Evolutionary conservation across 1,140 invertebrate species (phyloP).

Genomic region (Danaus melanippus): DNA sequence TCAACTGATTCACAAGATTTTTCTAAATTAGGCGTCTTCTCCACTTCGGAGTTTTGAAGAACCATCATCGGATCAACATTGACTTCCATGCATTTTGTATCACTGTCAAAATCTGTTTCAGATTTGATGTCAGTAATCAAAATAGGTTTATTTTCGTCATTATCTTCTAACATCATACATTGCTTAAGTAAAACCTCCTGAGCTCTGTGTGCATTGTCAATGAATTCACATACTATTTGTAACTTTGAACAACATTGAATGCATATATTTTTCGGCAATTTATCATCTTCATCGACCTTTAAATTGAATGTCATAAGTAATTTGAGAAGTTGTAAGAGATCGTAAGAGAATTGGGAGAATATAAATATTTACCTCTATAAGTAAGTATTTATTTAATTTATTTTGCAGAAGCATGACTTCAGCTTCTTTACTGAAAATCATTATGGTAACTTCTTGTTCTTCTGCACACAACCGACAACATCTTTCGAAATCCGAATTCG

Average conservation of each 20-base stretch:
- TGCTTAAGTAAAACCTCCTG: constrained; percentile 43
- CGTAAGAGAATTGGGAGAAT: background rate
- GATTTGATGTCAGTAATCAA: constrained; percentile 22
- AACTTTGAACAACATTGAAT: constrained; percentile 62
- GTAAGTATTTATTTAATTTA: constrained; percentile 62
- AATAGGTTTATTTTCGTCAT: constrained; percentile 1
- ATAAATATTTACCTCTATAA: constrained; percentile 53
- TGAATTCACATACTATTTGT: constrained; percentile 64
- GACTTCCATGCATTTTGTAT: constrained; percentile 57
- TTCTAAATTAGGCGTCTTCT: constrained; percentile 22
- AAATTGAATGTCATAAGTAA: constrained; percentile 21
- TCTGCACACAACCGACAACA: constrained; percentile 63
- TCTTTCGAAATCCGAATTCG: constrained; percentile 36
- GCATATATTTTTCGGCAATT: constrained; percentile 68
- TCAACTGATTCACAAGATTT: constrained; percentile 19
- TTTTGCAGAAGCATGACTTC: constrained; percentile 61
- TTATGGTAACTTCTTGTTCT: constrained; percentile 63
- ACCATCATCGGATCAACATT: constrained; percentile 66
- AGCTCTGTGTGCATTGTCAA: constrained; percentile 54
- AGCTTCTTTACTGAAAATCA: constrained; percentile 65
- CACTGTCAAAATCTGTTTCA: constrained; percentile 30
- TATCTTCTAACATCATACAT: constrained; percentile 31
- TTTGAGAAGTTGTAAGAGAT: constrained; percentile 3
- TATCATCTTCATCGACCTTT: constrained; percentile 62
- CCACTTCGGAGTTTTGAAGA: constrained; percentile 46